phyloP scores from a whole-genome alignment of 2,113 vertebrate species.

The Hipposideros armiger region DNA sequence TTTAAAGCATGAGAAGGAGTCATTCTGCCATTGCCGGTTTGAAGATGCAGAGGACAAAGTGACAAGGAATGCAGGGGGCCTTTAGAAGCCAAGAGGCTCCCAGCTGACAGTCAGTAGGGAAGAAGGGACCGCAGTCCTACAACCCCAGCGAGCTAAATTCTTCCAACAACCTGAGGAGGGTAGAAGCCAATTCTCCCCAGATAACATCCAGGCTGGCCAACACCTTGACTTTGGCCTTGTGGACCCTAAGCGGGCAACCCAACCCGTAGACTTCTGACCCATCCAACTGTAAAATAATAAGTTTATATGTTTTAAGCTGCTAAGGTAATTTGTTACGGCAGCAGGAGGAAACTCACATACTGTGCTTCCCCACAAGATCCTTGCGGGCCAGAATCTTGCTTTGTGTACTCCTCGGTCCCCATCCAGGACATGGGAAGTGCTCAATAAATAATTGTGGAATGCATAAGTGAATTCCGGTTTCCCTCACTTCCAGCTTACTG shows the following conservation, averaged over 20 bases:
- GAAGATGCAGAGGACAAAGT: background rate
- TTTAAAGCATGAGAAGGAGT: accelerated
- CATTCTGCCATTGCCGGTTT: background rate
- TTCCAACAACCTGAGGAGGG: background rate
- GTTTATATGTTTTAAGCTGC: no score
- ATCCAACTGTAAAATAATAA: background rate
- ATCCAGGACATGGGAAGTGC: background rate
- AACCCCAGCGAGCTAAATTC: background rate
- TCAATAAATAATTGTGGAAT: background rate
- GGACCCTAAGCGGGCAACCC: background rate
- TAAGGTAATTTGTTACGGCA: background rate
- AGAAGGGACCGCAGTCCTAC: background rate
- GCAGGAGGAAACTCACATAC: background rate
- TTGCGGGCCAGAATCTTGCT: background rate
- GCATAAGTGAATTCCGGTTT: background rate
- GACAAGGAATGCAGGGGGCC: no score
- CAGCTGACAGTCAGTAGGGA: no score
- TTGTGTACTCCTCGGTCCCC: background rate
- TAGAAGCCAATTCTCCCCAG: background rate
- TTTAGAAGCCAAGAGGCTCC: background rate
- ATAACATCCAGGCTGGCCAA: background rate
- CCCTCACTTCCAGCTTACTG: background rate
- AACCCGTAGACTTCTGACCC: background rate
- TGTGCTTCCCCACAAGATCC: background rate
- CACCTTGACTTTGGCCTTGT: background rate